Base-by-base conservation (phyloP, 2,797 vertebrate genomes). In the Odontamblyopus lacepedii region DNA sequence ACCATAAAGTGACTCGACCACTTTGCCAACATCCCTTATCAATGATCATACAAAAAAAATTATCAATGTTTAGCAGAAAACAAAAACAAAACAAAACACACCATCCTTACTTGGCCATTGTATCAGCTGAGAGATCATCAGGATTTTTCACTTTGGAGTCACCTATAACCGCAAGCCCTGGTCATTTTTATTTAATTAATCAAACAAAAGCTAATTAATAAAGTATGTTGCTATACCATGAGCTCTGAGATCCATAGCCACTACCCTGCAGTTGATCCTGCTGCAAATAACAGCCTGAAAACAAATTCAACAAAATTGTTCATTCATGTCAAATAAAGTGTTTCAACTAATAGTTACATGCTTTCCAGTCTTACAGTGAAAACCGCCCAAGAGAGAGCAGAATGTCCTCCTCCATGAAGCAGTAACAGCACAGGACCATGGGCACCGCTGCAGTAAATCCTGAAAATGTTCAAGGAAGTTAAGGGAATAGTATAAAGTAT, bases 311-410 rank as follows among this genome's bases (percentile, higher is more conserved):
- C 38, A 4, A 29, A 35, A n/a, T 63, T 19, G 1, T 35, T 11
- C 1, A 35, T 32, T 62, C 7, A 4, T 12, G 11, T 63, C 35
- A 30, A 44, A 69, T 35, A 63, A 63, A 23, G 29, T 35, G 9
- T 13, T 35, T 19, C 50, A 68, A 19, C 56, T n/a, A 3, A 19
- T 12, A n/a, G 8, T 29, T 32, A 1, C 16, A 53, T 38, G 13
- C 30, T 13, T 18, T 55, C 23, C 18, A 53, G 19, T 51, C 96
- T 95, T 83, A 99, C 97, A 63, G 96, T 98, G 81, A 99, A 99
- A 0, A 99, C 98, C 1, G 98, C 97, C 98, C 98, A 99, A 84
- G 98, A 99, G 9, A 99, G 96, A 0, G 98, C 98, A 72, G 98
- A 99, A 87, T 99, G 98, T 51, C 98, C 98, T 84, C 98, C 98